Evolutionary conservation across 64 coral and sea anemone genomes (phyloP).

Genomic region (Pocillopora damicornis): DNA sequence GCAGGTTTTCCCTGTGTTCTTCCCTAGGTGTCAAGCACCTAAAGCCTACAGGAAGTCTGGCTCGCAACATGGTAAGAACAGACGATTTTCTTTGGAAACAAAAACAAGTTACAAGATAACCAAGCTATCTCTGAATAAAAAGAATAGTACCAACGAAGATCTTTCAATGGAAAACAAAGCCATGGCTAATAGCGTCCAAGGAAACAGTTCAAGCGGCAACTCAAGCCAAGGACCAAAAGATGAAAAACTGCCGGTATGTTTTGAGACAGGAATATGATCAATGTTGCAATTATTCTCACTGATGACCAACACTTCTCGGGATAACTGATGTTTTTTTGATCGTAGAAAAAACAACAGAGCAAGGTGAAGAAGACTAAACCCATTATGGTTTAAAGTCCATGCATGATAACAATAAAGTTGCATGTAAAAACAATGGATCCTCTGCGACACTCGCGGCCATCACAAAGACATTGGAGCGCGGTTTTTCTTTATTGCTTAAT

Average conservation of each 20-base stretch:
- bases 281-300: neutral
- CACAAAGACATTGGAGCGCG: neutral
- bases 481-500: neutral
- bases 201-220: neutral
- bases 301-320: neutral
- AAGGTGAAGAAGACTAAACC: neutral
- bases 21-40: neutral
- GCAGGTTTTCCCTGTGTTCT: neutral
- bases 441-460: neutral
- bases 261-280: neutral
- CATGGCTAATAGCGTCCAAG: neutral
- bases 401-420: neutral
- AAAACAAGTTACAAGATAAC: neutral
- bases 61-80: neutral
- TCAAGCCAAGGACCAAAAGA: neutral
- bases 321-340: conserved; percentile 3
- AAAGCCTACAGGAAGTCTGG: neutral
- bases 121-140: neutral
- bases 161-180: neutral
- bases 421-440: neutral
- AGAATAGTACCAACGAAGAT: neutral
- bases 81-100: conserved; percentile 23
- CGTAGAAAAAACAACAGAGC: neutral
- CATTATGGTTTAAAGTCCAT: neutral
- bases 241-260: neutral